These are phyloP conservation scores for Lepidostoma basale DNA, from an alignment of 1,140 invertebrate species.

Conservation along the genomic window DNA sequence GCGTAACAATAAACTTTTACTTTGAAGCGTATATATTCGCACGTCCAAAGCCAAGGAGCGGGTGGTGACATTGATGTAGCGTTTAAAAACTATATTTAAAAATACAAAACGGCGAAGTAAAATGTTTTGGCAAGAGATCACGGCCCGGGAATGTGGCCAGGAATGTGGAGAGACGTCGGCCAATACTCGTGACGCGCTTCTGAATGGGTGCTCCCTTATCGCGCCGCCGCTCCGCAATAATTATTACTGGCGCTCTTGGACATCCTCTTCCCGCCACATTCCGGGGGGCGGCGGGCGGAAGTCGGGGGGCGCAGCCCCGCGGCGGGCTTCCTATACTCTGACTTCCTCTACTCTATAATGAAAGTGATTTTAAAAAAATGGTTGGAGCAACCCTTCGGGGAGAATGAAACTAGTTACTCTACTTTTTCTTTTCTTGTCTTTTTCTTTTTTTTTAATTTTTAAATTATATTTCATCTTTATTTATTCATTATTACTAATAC, in stretches of 20 bases:
- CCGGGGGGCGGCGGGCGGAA: not conserved
- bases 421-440: no score
- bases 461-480: no score
- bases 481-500: no score
- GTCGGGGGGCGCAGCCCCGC: not conserved
- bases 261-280: not conserved
- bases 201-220: conserved; percentile 12
- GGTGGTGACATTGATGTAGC: conserved; percentile 16
- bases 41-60: not conserved
- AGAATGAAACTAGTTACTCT: no score
- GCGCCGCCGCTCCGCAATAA: no score
- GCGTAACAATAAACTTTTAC: conserved; percentile 10
- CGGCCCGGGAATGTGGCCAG: conserved; percentile 5
- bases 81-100: conserved; percentile 22
- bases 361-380: no score
- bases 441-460: no score
- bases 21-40: conserved; percentile 6
- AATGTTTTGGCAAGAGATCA: conserved; percentile 9
- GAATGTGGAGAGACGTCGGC: not conserved
- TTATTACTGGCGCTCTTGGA: not conserved
- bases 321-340: no score
- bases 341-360: no score
- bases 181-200: conserved; percentile 9
- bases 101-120: conserved; percentile 13
- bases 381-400: no score